phyloP scores from a whole-genome alignment of 2,113 vertebrate genomes.

The Pangasianodon hypophthalmus region DNA sequence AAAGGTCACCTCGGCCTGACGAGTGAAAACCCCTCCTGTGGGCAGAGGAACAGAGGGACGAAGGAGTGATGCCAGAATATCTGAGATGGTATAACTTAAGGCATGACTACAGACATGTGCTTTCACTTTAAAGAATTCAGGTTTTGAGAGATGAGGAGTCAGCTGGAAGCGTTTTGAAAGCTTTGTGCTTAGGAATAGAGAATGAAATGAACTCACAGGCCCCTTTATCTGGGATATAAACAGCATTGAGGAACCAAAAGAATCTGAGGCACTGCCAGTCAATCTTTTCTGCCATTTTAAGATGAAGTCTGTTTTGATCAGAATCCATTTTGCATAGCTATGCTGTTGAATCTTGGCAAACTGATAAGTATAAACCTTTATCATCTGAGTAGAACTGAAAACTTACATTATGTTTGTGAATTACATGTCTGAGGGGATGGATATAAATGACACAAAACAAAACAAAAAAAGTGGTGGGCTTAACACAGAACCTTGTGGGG shows the following conservation, averaged over 20 bases:
- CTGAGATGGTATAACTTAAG: not conserved
- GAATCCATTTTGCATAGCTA: not conserved
- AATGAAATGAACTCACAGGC: not conserved
- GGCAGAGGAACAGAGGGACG: slow-evolving; percentile 30
- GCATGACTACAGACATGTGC: slow-evolving; percentile 27
- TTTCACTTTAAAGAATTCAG: slow-evolving; percentile 6
- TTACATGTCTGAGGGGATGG: not conserved
- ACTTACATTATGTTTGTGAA: not conserved
- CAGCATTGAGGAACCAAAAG: not conserved
- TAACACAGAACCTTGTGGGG: not conserved
- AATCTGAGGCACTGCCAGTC: not conserved
- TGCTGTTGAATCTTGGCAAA: not conserved
- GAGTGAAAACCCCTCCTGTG: slow-evolving; percentile 84
- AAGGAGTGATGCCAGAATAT: slow-evolving; percentile 2
- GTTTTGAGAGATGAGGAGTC: slow-evolving; percentile 6
- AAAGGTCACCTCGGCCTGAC: slow-evolving; percentile 86
- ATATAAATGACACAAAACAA: not conserved
- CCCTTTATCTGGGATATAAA: not conserved
- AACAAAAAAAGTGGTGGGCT: no score
- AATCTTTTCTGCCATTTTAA: not conserved
- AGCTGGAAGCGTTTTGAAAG: slow-evolving; percentile 41
- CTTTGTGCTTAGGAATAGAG: not conserved
- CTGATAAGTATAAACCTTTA: not conserved
- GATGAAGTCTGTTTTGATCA: not conserved
- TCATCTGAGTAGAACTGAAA: not conserved